Percentiles rank a stretch among this genome's conserved stretches.
Evolutionary conservation across 2,888 invertebrate genomes (phyloP).

Genomic region (Trichogramma evanescens): DNA sequence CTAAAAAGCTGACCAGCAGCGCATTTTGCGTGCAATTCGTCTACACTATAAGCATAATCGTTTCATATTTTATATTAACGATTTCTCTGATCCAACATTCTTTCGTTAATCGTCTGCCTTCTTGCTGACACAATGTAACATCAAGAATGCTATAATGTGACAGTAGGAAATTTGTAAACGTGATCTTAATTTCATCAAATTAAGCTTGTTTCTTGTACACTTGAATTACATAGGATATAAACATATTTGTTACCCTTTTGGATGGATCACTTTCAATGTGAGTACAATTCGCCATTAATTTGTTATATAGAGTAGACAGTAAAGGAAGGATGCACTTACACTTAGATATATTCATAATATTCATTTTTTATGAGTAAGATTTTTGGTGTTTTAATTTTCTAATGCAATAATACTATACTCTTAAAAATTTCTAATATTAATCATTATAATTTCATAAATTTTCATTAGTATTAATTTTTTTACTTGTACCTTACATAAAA

Average conservation of each 20-base stretch:
- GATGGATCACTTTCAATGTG: slow-evolving; percentile 13
- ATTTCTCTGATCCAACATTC: slow-evolving; percentile 3
- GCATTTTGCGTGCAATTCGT: slow-evolving; percentile 1
- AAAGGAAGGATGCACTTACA: slow-evolving; percentile 11
- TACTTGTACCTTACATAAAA: no score
- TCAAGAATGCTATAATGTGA: slow-evolving; percentile 22
- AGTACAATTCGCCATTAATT: slow-evolving; percentile 10
- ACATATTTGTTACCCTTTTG: slow-evolving; percentile 1
- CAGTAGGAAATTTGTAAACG: slow-evolving; percentile 25
- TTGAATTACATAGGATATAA: slow-evolving; percentile 6
- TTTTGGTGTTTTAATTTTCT: slow-evolving; percentile 1
- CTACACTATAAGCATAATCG: slow-evolving; percentile 3
- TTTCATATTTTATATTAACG: slow-evolving; percentile 2
- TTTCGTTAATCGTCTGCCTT: not conserved
- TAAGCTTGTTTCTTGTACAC: not conserved
- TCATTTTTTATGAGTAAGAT: not conserved
- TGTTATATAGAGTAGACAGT: slow-evolving; percentile 5
- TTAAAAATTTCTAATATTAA: no score
- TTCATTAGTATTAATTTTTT: not conserved
- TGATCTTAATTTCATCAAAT: slow-evolving; percentile 20
- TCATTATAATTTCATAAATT: not conserved
- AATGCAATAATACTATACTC: no score
- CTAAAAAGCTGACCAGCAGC: slow-evolving; percentile 14
- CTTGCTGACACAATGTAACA: slow-evolving; percentile 16
- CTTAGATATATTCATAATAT: slow-evolving; percentile 16